phyloP scores from a whole-genome alignment of 2,888 invertebrate species.

The Meiosimyza platycephala region DNA sequence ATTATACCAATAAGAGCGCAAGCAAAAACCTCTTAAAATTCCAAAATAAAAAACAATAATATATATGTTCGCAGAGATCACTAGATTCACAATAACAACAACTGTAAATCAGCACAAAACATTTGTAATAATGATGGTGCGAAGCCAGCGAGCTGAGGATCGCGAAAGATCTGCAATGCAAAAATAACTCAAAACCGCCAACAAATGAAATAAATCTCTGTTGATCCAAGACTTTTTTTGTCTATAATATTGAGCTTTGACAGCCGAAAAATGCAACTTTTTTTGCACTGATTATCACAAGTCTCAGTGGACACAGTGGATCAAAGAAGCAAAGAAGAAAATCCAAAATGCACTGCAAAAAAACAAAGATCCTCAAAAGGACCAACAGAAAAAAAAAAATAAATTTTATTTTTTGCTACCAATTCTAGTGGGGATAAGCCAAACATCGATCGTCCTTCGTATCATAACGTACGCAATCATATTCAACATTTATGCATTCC shows the following conservation, averaged over 20 bases:
- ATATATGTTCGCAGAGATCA: background rate
- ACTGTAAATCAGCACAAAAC: background rate
- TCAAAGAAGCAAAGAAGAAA: background rate
- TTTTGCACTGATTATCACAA: constrained; percentile 13
- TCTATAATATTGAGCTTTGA: background rate
- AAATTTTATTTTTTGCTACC: background rate
- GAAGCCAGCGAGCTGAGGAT: background rate
- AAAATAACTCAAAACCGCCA: constrained; percentile 31
- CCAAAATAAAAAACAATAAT: background rate
- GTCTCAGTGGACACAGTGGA: background rate
- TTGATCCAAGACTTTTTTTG: constrained; percentile 35
- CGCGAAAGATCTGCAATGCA: constrained; percentile 28
- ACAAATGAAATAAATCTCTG: constrained; percentile 43
- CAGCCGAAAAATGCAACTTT: constrained; percentile 23
- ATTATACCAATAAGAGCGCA: constrained; percentile 43
- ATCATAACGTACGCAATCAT: constrained; percentile 13
- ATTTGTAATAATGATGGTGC: constrained; percentile 8
- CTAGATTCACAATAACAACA: background rate
- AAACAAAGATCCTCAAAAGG: background rate
- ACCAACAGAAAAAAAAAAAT: background rate
- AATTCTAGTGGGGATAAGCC: constrained; percentile 5
- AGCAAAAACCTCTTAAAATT: constrained; percentile 16
- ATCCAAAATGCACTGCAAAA: constrained; percentile 3
- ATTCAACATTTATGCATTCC: constrained; percentile 24
- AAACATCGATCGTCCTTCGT: background rate